phyloP scores from a whole-genome alignment of 2,113 vertebrate species.

The Mastomys coucha region DNA sequence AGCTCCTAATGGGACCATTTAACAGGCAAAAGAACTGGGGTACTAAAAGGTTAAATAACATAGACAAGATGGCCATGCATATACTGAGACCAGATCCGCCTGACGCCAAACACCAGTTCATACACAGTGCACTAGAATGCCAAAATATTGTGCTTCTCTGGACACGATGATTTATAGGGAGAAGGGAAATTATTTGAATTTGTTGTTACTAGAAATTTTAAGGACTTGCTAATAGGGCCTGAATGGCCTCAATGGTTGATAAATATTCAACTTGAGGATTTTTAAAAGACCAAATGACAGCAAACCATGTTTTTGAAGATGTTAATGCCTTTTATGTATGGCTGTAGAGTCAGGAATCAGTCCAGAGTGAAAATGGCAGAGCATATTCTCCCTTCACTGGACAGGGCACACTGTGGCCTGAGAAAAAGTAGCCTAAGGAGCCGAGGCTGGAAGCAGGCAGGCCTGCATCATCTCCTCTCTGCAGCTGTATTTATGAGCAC shows the following conservation, averaged over 20 bases:
- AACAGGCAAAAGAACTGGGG: slow-evolving; percentile 18
- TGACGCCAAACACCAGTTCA: not conserved
- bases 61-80: slow-evolving; percentile 47
- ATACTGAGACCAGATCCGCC: not conserved
- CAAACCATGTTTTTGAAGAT: not conserved
- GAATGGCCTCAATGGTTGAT: not conserved
- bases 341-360: not conserved
- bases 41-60: slow-evolving; percentile 56
- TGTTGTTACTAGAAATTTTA: slow-evolving; percentile 32
- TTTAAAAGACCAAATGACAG: not conserved
- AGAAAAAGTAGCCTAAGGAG: not conserved
- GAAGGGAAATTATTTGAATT: not conserved
- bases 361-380: not conserved
- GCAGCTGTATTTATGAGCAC: not conserved
- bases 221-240: not conserved
- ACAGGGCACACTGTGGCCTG: not conserved
- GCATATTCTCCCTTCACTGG: too few relatives aligned
- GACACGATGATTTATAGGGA: not conserved
- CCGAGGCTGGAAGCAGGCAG: not conserved
- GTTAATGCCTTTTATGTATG: not conserved
- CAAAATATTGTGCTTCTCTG: slow-evolving; percentile 40
- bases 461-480: too few relatives aligned
- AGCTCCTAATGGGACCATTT: slow-evolving; percentile 52
- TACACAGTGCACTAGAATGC: not conserved
- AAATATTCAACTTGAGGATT: not conserved